A percentile compares a stretch with the other conserved stretches of the same genome.
phyloP scores from a whole-genome alignment of 2,797 vertebrate species.

The Phrynocephalus forsythii region DNA sequence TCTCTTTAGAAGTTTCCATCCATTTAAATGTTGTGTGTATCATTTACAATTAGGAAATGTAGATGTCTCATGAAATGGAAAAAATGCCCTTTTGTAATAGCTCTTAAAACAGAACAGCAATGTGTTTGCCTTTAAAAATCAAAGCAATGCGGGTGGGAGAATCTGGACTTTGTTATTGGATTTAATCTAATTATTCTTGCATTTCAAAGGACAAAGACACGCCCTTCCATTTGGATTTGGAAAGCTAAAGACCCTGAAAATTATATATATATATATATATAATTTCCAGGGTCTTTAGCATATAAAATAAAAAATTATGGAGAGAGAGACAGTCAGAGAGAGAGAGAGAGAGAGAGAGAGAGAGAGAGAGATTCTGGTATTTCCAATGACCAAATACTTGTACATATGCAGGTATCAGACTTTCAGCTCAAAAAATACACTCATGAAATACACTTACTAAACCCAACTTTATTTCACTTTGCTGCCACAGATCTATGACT shows the following conservation, averaged over 20 bases:
- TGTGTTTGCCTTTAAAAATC: slow-evolving; percentile 54
- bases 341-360: not conserved
- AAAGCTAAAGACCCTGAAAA: not conserved
- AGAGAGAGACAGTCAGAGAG: no score
- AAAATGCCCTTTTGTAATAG: slow-evolving; percentile 34
- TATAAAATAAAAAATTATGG: no score
- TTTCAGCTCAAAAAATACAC: not conserved
- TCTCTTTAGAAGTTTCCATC: slow-evolving; percentile 41
- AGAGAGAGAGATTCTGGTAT: not conserved
- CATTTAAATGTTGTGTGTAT: slow-evolving; percentile 36
- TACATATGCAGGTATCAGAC: slow-evolving; percentile 12
- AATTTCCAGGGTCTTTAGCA: no score
- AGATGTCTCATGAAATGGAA: slow-evolving; percentile 37
- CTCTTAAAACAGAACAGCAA: slow-evolving; percentile 45
- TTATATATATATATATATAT: slow-evolving; percentile 5
- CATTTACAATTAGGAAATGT: slow-evolving; percentile 44
- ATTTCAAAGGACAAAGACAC: slow-evolving; percentile 16
- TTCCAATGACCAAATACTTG: not conserved
- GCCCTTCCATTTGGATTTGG: slow-evolving; percentile 13
- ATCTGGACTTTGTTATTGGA: slow-evolving; percentile 18
- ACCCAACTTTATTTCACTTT: not conserved
- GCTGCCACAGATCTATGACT: not conserved
- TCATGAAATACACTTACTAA: not conserved
- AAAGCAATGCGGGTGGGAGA: slow-evolving; percentile 42
- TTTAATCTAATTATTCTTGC: slow-evolving; percentile 49